These are phyloP conservation scores for Mayetiola destructor DNA, from an alignment of 2,888 invertebrate genomes.

Conservation along the genomic window DNA sequence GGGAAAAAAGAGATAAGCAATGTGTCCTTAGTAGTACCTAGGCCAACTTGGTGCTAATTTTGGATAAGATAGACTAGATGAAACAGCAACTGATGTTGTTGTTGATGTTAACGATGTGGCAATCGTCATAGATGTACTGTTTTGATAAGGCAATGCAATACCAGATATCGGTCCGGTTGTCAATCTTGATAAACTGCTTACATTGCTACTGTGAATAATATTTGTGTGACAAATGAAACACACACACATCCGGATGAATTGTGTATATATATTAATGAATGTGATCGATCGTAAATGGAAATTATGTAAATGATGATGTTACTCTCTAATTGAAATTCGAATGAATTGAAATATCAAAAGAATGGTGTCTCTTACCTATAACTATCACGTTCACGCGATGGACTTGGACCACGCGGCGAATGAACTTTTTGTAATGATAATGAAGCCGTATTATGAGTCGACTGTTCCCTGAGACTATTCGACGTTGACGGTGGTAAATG, in stretches of 20 bases:
- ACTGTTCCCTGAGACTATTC: constrained; percentile 19
- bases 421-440: constrained; percentile 44
- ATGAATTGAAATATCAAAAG: neutral
- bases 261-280: constrained; percentile 7
- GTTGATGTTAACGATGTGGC: constrained; percentile 29
- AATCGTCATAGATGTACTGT: constrained; percentile 30
- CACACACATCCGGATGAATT: too few species aligned
- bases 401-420: constrained; percentile 64
- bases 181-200: constrained; percentile 65
- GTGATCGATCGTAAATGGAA: neutral
- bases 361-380: constrained; percentile 47
- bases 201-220: constrained; percentile 50
- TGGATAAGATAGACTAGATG: constrained; percentile 29
- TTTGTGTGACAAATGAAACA: too few species aligned
- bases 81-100: constrained; percentile 17
- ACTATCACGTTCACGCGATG: constrained; percentile 66
- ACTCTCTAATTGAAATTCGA: neutral
- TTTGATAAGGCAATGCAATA: constrained; percentile 25
- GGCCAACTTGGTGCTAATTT: constrained; percentile 27
- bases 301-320: neutral
- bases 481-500: constrained; percentile 19
- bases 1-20: too few species aligned
- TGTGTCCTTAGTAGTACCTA: constrained; percentile 26
- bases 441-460: constrained; percentile 15
- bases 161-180: constrained; percentile 32